Base-by-base conservation (phyloP, 2,113 vertebrate genomes). In the Lamprologus tigripictilis region DNA sequence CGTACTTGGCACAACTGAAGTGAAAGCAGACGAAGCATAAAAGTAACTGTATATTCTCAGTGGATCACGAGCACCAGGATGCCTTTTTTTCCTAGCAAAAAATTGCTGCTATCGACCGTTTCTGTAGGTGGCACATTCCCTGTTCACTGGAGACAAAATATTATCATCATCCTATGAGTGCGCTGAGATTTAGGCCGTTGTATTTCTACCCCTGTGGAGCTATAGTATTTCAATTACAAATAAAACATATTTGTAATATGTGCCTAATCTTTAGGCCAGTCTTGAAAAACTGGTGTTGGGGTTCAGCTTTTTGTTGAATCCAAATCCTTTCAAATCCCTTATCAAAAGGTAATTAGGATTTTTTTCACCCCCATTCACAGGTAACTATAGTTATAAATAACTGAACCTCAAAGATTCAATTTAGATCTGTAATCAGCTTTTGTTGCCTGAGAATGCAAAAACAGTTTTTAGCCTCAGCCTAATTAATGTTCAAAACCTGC, bases 341-440 rank as follows among this genome's bases (percentile, higher is more conserved):
- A 57, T 71, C 12, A 16, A 63, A 58, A 58, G 35, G 4, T 14
- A 68, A 86, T 57, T 68, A 21, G n/a, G 23, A 53, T 33, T 10
- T 28, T 7, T 40, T 17, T 8, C 3, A 0, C 2, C n/a, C 28
- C n/a, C 4, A 42, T 66, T 84, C 4, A 3, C 68, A 80, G 6
- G 9, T 40, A 83, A 63, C 33, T 12, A 33, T 26, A 68, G 83
- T 82, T 83, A 80, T 23, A 83, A 83, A 91, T 68, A 81, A 49
- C 33, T 47, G n/a, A 68, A 61, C 57, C 33, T 23, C n/a, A 51
- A 80, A 63, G 66, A 80, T 71, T 85, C 23, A 21, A 79, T 87
- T 82, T 82, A 58, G 81, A 87, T 85, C 80, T 73, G 58, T 53
- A 61, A 73, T 71, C 57, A 71, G 35, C 73, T 73, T 71, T 81